phyloP scores from a whole-genome alignment of 1,140 invertebrate species.

The Zaprionus nigranus region DNA sequence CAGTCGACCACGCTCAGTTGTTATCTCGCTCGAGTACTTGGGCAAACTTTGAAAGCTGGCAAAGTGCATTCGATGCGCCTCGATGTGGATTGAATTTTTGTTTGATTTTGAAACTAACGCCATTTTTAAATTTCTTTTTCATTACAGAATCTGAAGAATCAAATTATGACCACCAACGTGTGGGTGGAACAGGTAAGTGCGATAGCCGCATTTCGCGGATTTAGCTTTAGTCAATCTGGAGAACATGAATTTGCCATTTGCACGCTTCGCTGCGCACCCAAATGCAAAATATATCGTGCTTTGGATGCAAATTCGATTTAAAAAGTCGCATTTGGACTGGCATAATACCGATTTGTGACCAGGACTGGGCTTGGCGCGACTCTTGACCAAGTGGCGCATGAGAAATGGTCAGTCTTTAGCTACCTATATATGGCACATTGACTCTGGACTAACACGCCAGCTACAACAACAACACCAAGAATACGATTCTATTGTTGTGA shows the following conservation, averaged over 20 bases:
- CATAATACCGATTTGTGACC: slow-evolving; percentile 62
- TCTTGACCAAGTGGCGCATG: slow-evolving; percentile 20
- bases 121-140: slow-evolving; percentile 67
- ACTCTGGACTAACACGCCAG: slow-evolving; percentile 58
- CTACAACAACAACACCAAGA: not conserved
- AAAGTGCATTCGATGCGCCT: not conserved
- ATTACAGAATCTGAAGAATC: slow-evolving; percentile 96
- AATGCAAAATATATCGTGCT: slow-evolving; percentile 60
- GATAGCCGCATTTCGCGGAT: slow-evolving; percentile 8
- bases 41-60: not conserved
- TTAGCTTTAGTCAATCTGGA: slow-evolving; percentile 34
- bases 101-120: slow-evolving; percentile 45
- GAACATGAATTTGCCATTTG: slow-evolving; percentile 77
- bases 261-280: slow-evolving; percentile 50
- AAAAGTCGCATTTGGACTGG: slow-evolving; percentile 25
- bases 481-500: slow-evolving; percentile 47
- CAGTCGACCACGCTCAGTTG: not conserved
- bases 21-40: slow-evolving; percentile 3
- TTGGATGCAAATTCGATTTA: not conserved
- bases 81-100: slow-evolving; percentile 26
- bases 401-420: not conserved
- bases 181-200: slow-evolving; percentile 97
- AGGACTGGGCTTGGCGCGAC: slow-evolving; percentile 8
- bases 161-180: slow-evolving; percentile 98
- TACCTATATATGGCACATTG: not conserved